A percentile compares a stretch with the other conserved stretches of the same genome.
phyloP scores from a whole-genome alignment of 2,888 invertebrate genomes.

The Metellina segmentata region DNA sequence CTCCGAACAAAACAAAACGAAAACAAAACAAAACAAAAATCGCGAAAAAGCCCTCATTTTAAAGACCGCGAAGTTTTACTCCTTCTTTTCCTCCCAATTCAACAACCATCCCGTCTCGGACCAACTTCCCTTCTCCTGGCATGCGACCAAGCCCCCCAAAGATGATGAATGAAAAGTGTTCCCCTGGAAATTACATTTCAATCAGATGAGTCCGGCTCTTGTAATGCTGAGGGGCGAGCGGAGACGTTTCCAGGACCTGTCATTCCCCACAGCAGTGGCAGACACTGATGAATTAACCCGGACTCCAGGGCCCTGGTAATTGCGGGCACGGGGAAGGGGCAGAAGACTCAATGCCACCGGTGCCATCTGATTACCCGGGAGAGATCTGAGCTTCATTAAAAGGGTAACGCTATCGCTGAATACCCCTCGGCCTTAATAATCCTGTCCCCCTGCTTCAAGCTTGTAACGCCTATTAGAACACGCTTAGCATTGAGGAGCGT shows the following conservation, averaged over 20 bases:
- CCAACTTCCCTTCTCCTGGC: constrained; percentile 20
- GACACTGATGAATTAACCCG: constrained; percentile 69
- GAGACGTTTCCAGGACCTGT: constrained; percentile 35
- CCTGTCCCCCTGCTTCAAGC: constrained; percentile 21
- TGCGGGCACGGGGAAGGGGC: constrained; percentile 23
- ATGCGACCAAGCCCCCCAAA: constrained; percentile 44
- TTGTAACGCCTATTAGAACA: constrained; percentile 61
- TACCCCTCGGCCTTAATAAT: constrained; percentile 53
- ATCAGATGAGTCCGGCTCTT: constrained; percentile 53
- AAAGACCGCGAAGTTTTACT: background rate
- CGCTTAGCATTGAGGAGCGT: constrained; percentile 36
- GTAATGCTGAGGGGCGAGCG: constrained; percentile 11
- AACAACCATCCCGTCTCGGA: background rate
- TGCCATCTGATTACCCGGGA: constrained; percentile 59
- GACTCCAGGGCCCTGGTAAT: constrained; percentile 37
- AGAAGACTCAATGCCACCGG: constrained; percentile 31
- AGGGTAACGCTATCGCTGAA: constrained; percentile 58
- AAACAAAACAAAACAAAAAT: background rate
- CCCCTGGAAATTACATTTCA: constrained; percentile 66
- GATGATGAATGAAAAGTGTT: constrained; percentile 59
- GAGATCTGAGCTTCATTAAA: constrained; percentile 60
- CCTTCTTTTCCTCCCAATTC: constrained; percentile 13
- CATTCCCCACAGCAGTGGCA: constrained; percentile 47
- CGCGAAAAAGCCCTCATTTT: background rate
- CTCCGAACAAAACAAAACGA: background rate